phyloP scores from a whole-genome alignment of 2,797 vertebrate species.

The Odontamblyopus rebecca region DNA sequence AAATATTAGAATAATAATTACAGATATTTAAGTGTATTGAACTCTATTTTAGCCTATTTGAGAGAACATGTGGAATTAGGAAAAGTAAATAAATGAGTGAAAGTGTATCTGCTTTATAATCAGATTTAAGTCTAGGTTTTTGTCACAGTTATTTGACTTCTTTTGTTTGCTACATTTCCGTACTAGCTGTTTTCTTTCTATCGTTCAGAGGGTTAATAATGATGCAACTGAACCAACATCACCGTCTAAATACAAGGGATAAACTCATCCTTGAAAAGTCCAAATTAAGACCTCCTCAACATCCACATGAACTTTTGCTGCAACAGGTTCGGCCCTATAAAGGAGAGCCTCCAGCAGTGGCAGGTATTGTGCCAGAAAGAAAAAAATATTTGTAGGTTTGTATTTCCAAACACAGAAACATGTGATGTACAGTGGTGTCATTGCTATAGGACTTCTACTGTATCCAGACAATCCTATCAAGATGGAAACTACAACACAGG shows the following conservation, averaged over 20 bases:
- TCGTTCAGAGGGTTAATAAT: slow-evolving; percentile 11
- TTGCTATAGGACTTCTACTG: slow-evolving; percentile 60
- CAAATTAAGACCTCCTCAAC: slow-evolving; percentile 20
- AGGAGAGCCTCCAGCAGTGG: slow-evolving; percentile 66
- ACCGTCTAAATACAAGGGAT: slow-evolving; percentile 11
- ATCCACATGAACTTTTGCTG: slow-evolving; percentile 41
- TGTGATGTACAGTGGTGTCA: neutral
- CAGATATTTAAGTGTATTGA: neutral
- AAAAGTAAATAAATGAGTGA: neutral
- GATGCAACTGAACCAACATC: slow-evolving; percentile 18
- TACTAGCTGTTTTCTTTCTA: neutral
- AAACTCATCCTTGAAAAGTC: slow-evolving; percentile 56
- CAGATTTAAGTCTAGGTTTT: neutral
- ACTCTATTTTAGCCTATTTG: neutral
- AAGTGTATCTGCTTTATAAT: neutral
- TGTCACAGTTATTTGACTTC: neutral
- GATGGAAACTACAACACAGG: slow-evolving; percentile 72
- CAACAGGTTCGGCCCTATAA: slow-evolving; percentile 51
- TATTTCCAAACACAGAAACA: neutral
- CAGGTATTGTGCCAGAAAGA: slow-evolving; percentile 59
- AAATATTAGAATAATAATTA: too few species aligned
- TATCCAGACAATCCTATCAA: slow-evolving; percentile 69
- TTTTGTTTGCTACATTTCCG: neutral
- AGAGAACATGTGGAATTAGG: neutral
- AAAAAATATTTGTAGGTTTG: neutral